phyloP scores from a whole-genome alignment of 2,797 vertebrate genomes.

The Enteromius fasciolatus region DNA sequence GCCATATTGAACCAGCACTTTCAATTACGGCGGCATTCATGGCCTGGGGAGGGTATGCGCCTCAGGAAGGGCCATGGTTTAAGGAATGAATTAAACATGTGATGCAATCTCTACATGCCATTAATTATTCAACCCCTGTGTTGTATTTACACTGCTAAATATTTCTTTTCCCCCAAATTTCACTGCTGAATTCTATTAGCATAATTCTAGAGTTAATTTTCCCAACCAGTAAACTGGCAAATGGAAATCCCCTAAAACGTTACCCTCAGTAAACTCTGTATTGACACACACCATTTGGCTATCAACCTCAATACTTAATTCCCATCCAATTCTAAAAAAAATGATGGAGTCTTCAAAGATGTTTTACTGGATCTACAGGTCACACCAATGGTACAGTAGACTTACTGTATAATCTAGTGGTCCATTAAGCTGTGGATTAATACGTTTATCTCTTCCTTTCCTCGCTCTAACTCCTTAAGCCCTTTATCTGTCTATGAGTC shows the following conservation, averaged over 20 bases:
- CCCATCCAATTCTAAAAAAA: background rate
- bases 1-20: conserved; percentile 54
- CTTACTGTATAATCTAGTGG: conserved; percentile 6
- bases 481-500: conserved; percentile 21
- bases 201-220: conserved; percentile 41
- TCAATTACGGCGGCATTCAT: conserved; percentile 61
- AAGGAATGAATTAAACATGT: conserved; percentile 70
- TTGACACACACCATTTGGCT: conserved; percentile 2
- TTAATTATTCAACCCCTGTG: conserved; percentile 67
- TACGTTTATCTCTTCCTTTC: conserved; percentile 9
- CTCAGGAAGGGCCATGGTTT: conserved; percentile 45
- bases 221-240: conserved; percentile 41
- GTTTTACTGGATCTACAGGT: conserved; percentile 2
- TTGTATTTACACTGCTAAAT: conserved; percentile 70
- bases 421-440: conserved; percentile 43
- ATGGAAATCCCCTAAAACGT: conserved; percentile 41
- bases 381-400: conserved; percentile 3
- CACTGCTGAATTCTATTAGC: conserved; percentile 54
- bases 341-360: background rate
- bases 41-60: conserved; percentile 46
- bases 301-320: conserved; percentile 2
- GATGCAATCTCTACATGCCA: conserved; percentile 56
- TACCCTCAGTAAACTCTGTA: conserved; percentile 12
- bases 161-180: conserved; percentile 56
- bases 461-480: background rate